A percentile compares a stretch with the other conserved stretches of the same genome.
Conservation (phyloP, 1,140 invertebrate species). For the Apis florea region DNA sequence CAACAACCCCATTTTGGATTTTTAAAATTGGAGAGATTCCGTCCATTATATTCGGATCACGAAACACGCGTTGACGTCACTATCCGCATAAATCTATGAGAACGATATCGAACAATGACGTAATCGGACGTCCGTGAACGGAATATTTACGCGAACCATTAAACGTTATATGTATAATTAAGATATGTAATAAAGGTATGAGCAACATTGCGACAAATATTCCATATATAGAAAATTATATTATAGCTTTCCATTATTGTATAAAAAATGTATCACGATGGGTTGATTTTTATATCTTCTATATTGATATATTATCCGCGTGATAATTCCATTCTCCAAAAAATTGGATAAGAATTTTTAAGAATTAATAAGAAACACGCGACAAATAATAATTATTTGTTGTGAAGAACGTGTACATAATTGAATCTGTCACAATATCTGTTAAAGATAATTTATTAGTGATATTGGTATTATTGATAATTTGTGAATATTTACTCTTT, state of each 20-base stretch:
- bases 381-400: no score
- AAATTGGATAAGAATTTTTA: no score
- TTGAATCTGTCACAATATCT: no score
- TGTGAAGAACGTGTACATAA: no score
- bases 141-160: slow-evolving; percentile 28
- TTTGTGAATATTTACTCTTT: no score
- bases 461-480: no score
- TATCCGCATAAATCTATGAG: slow-evolving; percentile 21
- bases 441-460: no score
- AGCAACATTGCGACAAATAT: not conserved
- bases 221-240: no score
- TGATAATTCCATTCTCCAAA: no score
- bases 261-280: not conserved
- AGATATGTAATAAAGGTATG: not conserved
- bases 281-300: not conserved
- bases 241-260: no score
- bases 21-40: not conserved
- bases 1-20: not conserved
- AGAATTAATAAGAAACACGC: no score
- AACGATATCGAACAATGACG: slow-evolving; percentile 31
- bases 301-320: no score
- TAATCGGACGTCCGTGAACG: slow-evolving; percentile 20
- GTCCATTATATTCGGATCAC: slow-evolving; percentile 8
- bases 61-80: slow-evolving; percentile 11
- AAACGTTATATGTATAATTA: slow-evolving; percentile 1